Conservation (phyloP, 2,888 invertebrate species). For the Coleophora flavipennella region DNA sequence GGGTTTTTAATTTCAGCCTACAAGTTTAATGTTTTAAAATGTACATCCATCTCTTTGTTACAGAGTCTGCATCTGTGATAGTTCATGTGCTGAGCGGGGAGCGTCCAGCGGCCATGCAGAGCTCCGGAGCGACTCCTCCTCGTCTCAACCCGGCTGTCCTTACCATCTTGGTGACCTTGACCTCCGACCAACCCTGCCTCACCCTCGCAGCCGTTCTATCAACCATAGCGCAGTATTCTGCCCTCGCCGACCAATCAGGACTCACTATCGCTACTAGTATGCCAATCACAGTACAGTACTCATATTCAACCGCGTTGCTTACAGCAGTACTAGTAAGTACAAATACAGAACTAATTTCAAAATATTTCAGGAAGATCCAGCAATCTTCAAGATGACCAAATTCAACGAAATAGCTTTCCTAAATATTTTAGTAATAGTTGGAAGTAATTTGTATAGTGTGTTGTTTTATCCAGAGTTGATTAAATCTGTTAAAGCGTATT, state of each 20-base stretch:
- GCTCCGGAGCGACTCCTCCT: slow-evolving; percentile 52
- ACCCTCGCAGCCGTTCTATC: slow-evolving; percentile 26
- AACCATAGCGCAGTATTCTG: slow-evolving; percentile 26
- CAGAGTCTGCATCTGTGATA: slow-evolving; percentile 86
- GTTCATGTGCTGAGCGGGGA: slow-evolving; percentile 88
- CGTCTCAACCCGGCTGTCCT: slow-evolving; percentile 44
- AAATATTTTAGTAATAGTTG: slow-evolving; percentile 17
- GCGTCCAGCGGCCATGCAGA: slow-evolving; percentile 77
- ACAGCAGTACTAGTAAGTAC: too few species aligned
- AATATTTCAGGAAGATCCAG: background rate
- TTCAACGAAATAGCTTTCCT: slow-evolving; percentile 20
- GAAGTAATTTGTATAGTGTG: slow-evolving; percentile 17
- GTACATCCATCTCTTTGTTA: slow-evolving; percentile 9
- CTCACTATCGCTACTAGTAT: too few species aligned
- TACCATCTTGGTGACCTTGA: slow-evolving; percentile 35
- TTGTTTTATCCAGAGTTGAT: slow-evolving; percentile 8
- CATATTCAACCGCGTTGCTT: too few species aligned
- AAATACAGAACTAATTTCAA: too few species aligned
- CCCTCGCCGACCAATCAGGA: slow-evolving; percentile 6
- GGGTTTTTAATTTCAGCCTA: too few species aligned
- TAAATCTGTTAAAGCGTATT: slow-evolving; percentile 16
- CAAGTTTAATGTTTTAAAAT: too few species aligned
- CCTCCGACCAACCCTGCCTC: slow-evolving; percentile 32
- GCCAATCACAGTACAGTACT: too few species aligned
- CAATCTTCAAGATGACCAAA: slow-evolving; percentile 48